Evolutionary conservation across 1,140 invertebrate genomes (phyloP).

Genomic region (Zaprionus africanus): DNA sequence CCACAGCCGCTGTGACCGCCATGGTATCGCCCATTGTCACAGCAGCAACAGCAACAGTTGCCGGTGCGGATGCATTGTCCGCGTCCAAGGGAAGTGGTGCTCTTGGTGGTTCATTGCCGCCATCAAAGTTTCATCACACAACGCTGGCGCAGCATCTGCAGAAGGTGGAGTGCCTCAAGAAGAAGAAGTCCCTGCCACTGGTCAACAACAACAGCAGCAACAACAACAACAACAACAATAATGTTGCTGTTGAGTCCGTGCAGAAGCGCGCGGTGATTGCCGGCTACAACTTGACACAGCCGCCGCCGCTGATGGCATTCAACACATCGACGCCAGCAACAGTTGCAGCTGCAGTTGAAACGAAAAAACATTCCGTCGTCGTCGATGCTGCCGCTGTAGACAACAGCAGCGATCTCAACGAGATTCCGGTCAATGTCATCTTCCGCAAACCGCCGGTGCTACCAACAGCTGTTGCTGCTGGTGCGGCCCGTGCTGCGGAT

Average conservation of each 20-base stretch:
- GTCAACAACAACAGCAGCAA: conserved; percentile 46
- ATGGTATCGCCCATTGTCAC: conserved; percentile 76
- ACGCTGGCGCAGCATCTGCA: conserved; percentile 79
- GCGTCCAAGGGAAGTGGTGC: conserved; percentile 52
- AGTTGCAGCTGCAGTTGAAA: conserved; percentile 17
- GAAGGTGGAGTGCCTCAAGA: conserved; percentile 76
- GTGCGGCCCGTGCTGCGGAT: conserved; percentile 21
- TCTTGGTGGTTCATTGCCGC: conserved; percentile 61
- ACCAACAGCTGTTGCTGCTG: conserved; percentile 9
- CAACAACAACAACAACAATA: conserved; percentile 49
- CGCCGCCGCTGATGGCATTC: conserved; percentile 70
- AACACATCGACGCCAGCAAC: conserved; percentile 31
- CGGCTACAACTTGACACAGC: conserved; percentile 61
- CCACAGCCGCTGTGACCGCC: conserved; percentile 69
- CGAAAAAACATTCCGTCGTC: conserved; percentile 74
- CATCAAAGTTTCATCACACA: conserved; percentile 81
- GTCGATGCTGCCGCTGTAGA: conserved; percentile 44
- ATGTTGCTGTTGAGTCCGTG: conserved; percentile 36
- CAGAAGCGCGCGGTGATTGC: conserved; percentile 38
- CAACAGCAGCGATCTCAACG: conserved; percentile 71
- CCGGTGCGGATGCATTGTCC: conserved; percentile 34
- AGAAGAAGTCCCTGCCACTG: conserved; percentile 69
- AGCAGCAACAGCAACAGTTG: background rate
- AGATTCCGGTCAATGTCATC: conserved; percentile 83
- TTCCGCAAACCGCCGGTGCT: conserved; percentile 68